Conservation (phyloP, 1,140 invertebrate genomes). For the Thaumatotibia leucotreta region DNA sequence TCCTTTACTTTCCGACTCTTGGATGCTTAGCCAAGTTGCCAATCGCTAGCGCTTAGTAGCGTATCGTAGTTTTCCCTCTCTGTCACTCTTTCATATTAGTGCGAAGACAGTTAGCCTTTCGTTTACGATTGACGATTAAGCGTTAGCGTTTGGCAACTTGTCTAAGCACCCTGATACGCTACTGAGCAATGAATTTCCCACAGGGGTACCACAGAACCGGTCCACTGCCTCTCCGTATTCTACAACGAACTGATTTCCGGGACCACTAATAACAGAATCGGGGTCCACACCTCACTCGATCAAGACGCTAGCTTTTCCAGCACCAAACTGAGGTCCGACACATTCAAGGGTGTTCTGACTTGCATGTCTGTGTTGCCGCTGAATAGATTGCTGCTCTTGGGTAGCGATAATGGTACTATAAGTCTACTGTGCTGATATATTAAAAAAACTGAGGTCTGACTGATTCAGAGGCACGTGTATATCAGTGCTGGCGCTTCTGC, state of each 20-base stretch:
- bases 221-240: conserved; percentile 88
- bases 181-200: neutral
- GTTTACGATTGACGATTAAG: no score
- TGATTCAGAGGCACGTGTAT: conserved; percentile 80
- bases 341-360: conserved; percentile 94
- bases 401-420: conserved; percentile 93
- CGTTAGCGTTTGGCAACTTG: no score
- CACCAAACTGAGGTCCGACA: conserved; percentile 91
- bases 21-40: no score
- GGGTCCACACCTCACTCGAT: conserved; percentile 88
- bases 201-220: conserved; percentile 91
- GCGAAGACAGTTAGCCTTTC: no score
- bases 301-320: conserved; percentile 86
- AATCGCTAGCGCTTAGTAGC: no score
- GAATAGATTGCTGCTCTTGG: conserved; percentile 91
- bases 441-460: no score
- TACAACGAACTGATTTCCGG: conserved; percentile 87
- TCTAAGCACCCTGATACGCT: no score
- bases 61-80: no score
- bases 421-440: conserved; percentile 86
- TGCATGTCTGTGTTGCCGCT: conserved; percentile 91
- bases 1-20: no score
- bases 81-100: no score
- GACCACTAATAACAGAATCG: conserved; percentile 92
- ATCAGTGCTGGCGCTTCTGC: conserved; percentile 90